Conservation (phyloP, 2,797 vertebrate genomes). For the Oophaga sylvatica region DNA sequence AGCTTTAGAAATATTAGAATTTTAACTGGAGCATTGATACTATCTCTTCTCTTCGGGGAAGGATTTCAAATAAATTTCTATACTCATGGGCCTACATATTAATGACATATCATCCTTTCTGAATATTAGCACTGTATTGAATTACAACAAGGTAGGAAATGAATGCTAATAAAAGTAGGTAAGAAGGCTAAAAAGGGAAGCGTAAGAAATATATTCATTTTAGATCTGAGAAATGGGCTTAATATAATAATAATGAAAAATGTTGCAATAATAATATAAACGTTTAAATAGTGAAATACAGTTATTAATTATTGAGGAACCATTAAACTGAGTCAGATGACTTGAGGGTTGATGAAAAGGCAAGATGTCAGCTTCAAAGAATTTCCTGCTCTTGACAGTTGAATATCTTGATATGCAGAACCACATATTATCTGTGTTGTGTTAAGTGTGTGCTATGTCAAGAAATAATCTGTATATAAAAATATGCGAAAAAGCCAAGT, state of each 20-base stretch:
- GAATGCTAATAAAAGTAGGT: conserved; percentile 14
- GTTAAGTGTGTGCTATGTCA: neutral
- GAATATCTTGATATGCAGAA: neutral
- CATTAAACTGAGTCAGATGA: neutral
- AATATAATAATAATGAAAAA: neutral
- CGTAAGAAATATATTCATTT: neutral
- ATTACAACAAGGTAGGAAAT: conserved; percentile 1
- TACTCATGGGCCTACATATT: conserved; percentile 32
- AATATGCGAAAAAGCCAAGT: neutral
- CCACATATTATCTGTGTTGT: neutral
- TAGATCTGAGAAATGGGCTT: neutral
- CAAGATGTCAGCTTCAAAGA: neutral
- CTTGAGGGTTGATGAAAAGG: neutral
- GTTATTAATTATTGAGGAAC: conserved; percentile 13
- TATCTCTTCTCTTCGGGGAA: conserved; percentile 11
- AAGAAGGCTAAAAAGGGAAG: conserved; percentile 3
- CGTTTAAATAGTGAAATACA: conserved; percentile 5
- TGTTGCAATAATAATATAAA: conserved; percentile 4
- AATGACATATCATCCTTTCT: conserved; percentile 11
- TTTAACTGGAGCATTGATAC: conserved; percentile 10
- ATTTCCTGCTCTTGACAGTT: neutral
- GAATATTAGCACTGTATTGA: conserved; percentile 9
- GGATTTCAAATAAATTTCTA: conserved; percentile 16
- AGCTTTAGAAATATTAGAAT: conserved; percentile 29
- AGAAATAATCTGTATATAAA: neutral